Percentiles rank a stretch among this genome's conserved stretches.
Evolutionary conservation across 2,113 vertebrate genomes (phyloP).

Genomic region (Lates calcarifer): DNA sequence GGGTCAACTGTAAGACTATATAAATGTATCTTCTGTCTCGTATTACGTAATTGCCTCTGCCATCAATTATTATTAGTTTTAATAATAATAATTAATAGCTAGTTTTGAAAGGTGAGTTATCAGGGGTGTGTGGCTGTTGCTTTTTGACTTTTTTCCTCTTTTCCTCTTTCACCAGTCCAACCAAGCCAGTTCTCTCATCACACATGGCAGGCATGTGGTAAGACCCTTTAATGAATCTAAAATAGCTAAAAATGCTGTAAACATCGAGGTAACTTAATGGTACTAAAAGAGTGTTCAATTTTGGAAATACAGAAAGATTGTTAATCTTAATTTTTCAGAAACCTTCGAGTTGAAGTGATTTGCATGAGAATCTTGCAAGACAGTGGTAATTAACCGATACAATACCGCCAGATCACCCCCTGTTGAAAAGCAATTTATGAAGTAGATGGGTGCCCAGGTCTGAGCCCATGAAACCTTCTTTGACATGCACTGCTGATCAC

Average conservation of each 20-base stretch:
- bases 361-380: background rate
- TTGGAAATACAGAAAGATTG: background rate
- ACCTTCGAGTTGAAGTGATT: conserved; percentile 6
- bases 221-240: no score
- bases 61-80: no score
- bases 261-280: background rate
- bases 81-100: no score
- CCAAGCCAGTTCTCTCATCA: no score
- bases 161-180: no score
- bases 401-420: background rate
- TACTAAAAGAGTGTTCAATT: background rate
- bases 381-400: conserved; percentile 1
- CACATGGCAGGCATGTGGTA: no score
- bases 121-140: no score
- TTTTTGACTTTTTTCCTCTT: no score
- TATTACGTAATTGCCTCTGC: no score
- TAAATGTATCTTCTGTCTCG: no score
- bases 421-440: conserved; percentile 32
- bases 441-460: conserved; percentile 5
- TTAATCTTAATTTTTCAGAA: background rate
- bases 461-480: background rate
- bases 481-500: background rate
- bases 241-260: background rate
- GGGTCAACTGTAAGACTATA: no score
- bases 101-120: no score